Evolutionary conservation across 2,797 vertebrate species (phyloP).

Genomic region (Gobionotothen gibberifrons): DNA sequence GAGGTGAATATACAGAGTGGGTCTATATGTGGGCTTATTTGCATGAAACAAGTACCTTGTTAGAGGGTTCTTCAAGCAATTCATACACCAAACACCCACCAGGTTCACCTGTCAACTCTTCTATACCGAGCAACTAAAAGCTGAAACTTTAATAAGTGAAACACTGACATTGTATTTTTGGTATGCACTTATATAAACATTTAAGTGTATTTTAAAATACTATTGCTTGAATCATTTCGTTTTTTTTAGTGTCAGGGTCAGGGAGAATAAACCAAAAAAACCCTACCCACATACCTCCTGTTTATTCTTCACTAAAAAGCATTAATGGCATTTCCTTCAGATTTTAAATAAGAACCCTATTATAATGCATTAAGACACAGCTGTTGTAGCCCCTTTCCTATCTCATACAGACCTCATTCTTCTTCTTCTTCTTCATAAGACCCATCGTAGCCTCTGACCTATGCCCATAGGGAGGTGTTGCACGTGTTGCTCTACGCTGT

Average conservation of each 20-base stretch:
- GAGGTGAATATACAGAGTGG: slow-evolving; percentile 76
- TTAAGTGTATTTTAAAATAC: slow-evolving; percentile 30
- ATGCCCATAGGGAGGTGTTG: slow-evolving; percentile 59
- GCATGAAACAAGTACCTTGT: slow-evolving; percentile 83
- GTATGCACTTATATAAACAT: slow-evolving; percentile 3
- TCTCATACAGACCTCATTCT: slow-evolving; percentile 59
- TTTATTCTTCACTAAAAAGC: slow-evolving; percentile 13
- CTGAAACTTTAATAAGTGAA: slow-evolving; percentile 58
- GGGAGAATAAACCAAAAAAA: not conserved
- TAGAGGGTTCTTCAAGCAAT: slow-evolving; percentile 77
- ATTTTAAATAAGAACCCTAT: slow-evolving; percentile 1
- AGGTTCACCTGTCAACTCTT: slow-evolving; percentile 59
- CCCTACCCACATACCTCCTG: slow-evolving; percentile 3
- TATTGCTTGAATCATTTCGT: not conserved
- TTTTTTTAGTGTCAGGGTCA: not conserved
- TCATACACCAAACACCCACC: slow-evolving; percentile 74
- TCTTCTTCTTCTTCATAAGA: slow-evolving; percentile 42
- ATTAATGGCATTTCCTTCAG: slow-evolving; percentile 6
- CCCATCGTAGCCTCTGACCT: slow-evolving; percentile 61
- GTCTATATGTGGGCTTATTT: slow-evolving; percentile 84
- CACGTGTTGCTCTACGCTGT: slow-evolving; percentile 55
- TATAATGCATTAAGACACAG: slow-evolving; percentile 42
- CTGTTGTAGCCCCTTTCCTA: slow-evolving; percentile 28
- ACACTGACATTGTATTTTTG: slow-evolving; percentile 39
- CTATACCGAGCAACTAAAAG: slow-evolving; percentile 29